These are phyloP conservation scores for Mylabris phalerata DNA, from an alignment of 1,140 invertebrate genomes.

Conservation along the genomic window DNA sequence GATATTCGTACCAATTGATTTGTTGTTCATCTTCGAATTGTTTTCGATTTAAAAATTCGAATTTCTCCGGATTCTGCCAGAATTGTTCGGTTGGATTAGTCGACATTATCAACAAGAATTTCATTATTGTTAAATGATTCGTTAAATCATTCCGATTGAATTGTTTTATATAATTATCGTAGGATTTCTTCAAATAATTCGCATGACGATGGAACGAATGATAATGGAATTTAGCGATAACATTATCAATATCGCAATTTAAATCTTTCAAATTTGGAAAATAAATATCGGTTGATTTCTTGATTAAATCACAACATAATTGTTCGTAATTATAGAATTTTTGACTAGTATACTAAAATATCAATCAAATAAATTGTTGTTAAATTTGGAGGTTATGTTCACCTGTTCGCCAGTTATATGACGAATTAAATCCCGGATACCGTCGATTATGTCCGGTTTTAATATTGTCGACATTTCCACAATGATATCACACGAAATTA, in stretches of 20 bases:
- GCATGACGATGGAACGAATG: slow-evolving; percentile 34
- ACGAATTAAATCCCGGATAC: not conserved
- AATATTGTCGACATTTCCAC: not conserved
- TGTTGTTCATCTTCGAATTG: slow-evolving; percentile 16
- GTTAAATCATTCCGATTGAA: slow-evolving; percentile 19
- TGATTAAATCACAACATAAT: slow-evolving; percentile 18
- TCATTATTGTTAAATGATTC: slow-evolving; percentile 26
- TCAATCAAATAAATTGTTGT: too few relatives aligned
- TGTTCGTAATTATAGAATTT: slow-evolving; percentile 28
- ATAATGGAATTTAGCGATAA: slow-evolving; percentile 35
- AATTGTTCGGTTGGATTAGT: slow-evolving; percentile 35
- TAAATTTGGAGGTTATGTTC: not conserved
- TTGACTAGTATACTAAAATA: not conserved
- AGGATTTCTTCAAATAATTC: slow-evolving; percentile 24
- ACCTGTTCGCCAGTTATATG: not conserved
- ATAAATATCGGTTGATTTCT: slow-evolving; percentile 30
- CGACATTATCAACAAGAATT: slow-evolving; percentile 34
- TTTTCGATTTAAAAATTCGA: slow-evolving; percentile 6
- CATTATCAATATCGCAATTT: slow-evolving; percentile 28
- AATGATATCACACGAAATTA: too few relatives aligned
- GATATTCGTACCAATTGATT: slow-evolving; percentile 36
- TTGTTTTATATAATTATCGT: slow-evolving; percentile 30
- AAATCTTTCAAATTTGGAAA: slow-evolving; percentile 33
- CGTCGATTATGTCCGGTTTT: slow-evolving; percentile 1
- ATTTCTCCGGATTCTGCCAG: slow-evolving; percentile 27